A percentile compares a stretch with the other conserved stretches of the same genome.
These are phyloP conservation scores for Zootoca vivipara DNA, from an alignment of 2,113 vertebrate species.

Conservation along the genomic window DNA sequence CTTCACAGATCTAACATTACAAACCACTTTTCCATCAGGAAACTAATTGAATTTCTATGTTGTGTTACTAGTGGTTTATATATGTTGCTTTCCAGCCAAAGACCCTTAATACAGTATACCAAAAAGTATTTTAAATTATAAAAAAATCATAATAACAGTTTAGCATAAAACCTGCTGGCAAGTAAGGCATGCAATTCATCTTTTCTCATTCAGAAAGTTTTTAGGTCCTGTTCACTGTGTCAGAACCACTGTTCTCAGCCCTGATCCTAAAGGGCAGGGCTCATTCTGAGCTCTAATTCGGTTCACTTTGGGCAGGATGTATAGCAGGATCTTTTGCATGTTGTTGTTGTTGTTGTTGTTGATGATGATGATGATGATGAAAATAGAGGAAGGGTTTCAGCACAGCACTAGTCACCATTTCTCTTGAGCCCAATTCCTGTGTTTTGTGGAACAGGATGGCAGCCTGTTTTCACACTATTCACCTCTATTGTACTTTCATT, in stretches of 20 bases:
- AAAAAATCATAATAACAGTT: background rate
- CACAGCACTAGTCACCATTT: background rate
- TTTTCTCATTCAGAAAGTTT: background rate
- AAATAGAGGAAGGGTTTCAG: no score
- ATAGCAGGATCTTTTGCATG: no score
- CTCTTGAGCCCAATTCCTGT: background rate
- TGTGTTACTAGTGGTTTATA: background rate
- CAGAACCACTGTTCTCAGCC: background rate
- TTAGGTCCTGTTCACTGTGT: background rate
- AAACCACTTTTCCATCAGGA: background rate
- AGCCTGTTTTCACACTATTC: background rate
- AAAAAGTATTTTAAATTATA: background rate
- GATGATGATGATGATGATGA: no score
- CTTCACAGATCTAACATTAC: background rate
- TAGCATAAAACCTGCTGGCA: background rate
- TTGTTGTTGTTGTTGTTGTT: no score
- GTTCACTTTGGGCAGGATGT: background rate
- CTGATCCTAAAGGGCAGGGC: background rate
- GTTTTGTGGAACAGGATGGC: background rate
- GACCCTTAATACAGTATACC: background rate
- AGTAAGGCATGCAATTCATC: background rate
- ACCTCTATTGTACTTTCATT: background rate
- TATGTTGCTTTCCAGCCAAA: background rate
- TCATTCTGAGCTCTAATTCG: background rate
- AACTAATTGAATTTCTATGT: background rate